Evolutionary conservation across 1,140 invertebrate genomes (phyloP).

Genomic region (Coelopa frigida): DNA sequence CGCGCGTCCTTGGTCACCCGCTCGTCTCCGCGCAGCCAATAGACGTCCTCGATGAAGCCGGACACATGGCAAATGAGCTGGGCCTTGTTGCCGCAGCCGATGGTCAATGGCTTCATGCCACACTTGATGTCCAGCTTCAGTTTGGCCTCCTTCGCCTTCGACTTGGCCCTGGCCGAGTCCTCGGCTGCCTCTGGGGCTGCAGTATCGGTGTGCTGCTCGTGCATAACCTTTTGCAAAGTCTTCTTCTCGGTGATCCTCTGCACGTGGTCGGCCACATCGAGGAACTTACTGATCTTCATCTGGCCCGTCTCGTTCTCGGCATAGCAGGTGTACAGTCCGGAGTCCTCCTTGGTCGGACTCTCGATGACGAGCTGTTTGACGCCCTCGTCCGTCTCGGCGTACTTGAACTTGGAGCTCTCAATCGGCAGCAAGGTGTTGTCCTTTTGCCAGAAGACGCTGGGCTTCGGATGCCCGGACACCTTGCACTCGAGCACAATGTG

Average conservation of each 20-base stretch:
- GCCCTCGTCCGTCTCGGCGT: constrained; percentile 24
- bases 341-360: constrained; percentile 23
- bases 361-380: constrained; percentile 31
- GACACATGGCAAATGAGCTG: constrained; percentile 38
- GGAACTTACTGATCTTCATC: constrained; percentile 42
- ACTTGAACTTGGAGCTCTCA: constrained; percentile 48
- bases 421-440: constrained; percentile 56
- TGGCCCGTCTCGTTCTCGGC: constrained; percentile 39
- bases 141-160: constrained; percentile 27
- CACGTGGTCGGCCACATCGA: constrained; percentile 34
- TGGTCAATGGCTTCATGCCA: constrained; percentile 35
- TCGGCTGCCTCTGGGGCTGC: constrained; percentile 1
- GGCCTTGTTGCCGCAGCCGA: constrained; percentile 35
- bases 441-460: constrained; percentile 69
- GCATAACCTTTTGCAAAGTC: constrained; percentile 16
- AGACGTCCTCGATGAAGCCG: constrained; percentile 36
- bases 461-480: constrained; percentile 39
- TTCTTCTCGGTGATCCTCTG: constrained; percentile 23
- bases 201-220: constrained; percentile 9
- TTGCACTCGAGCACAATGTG: constrained; percentile 38
- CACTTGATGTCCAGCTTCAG: constrained; percentile 30
- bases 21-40: constrained; percentile 35
- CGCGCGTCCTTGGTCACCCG: constrained; percentile 31
- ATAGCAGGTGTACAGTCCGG: constrained; percentile 38
- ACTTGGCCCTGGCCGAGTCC: constrained; percentile 15